phyloP scores from a whole-genome alignment of 2,888 invertebrate species.

The Ptychoptera contaminata region DNA sequence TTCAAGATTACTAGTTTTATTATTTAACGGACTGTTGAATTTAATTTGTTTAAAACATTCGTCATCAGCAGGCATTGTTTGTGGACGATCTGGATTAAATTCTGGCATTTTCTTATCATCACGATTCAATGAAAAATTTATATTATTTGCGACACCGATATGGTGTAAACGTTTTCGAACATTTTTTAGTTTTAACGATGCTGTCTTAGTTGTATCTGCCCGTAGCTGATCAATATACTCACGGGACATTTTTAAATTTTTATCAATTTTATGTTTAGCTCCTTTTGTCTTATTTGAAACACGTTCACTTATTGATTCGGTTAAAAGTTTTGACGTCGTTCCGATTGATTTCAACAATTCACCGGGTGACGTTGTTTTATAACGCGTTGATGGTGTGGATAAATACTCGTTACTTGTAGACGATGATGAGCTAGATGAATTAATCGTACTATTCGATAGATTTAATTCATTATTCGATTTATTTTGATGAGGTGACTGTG shows the following conservation, averaged over 20 bases:
- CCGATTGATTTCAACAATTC: slow-evolving; percentile 27
- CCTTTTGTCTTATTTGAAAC: slow-evolving; percentile 25
- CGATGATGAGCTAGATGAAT: slow-evolving; percentile 20
- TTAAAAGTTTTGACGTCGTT: slow-evolving; percentile 25
- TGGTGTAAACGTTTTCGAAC: slow-evolving; percentile 19
- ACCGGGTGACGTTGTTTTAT: slow-evolving; percentile 13
- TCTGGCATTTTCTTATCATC: slow-evolving; percentile 9
- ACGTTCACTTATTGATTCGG: slow-evolving; percentile 28
- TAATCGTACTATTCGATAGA: slow-evolving; percentile 19
- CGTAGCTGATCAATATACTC: slow-evolving; percentile 22
- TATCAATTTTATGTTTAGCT: slow-evolving; percentile 26
- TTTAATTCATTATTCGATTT: slow-evolving; percentile 10
- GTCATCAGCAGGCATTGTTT: slow-evolving; percentile 26
- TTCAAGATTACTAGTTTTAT: slow-evolving; percentile 15
- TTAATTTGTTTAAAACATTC: slow-evolving; percentile 26
- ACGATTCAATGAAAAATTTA: slow-evolving; percentile 16
- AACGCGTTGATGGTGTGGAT: slow-evolving; percentile 27
- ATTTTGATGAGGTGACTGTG: slow-evolving; percentile 12
- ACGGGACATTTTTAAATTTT: slow-evolving; percentile 25
- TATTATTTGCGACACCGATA: slow-evolving; percentile 4
- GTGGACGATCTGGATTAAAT: slow-evolving; percentile 21
- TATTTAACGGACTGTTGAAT: slow-evolving; percentile 26
- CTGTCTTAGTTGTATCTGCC: slow-evolving; percentile 18
- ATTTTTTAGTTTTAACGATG: slow-evolving; percentile 16
- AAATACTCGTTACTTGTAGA: slow-evolving; percentile 22